Evolutionary conservation across 2,888 invertebrate genomes (phyloP), one percentile per base, ranked within the genome.

Genomic region (Eristalis tenax): DNA sequence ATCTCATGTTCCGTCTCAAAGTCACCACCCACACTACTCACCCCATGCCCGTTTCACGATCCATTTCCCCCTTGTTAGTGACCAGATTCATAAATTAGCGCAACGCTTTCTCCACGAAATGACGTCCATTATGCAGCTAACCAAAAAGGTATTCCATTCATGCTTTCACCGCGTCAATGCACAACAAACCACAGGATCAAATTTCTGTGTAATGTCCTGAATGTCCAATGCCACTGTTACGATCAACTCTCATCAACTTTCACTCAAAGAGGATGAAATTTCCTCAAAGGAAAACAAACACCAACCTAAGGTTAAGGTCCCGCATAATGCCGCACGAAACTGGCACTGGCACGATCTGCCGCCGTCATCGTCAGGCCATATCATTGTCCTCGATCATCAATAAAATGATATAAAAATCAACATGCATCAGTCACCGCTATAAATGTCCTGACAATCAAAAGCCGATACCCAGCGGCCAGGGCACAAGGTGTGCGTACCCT

Each of bases 381-480:
- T 79, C 35, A 68, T 82, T 71, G 82, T 86, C 70, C 74, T 66
- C 6, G 6, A 32, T 57, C 6, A 57, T 70, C 38, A 83, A 86
- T 86, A 66, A 86, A 83, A 75, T 83, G 43, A 74, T 83, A 83
- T 83, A 86, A 66, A 85, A 86, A 82, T 78, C 82, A 82, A 70
- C 82, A 78, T 65, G 56, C 73, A 66, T 74, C 83, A 82, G 38
- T 76, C 76, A 76, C 10, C 59, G 73, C 82, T 82, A 85, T 85
- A 85, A 82, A 75, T 78, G 78, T 75, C 78, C 70, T 70, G 57
- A 61, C 76, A 74, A 73, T 11, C 5, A 38, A 71, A 71, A 56
- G 28, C 40, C 63, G 15, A 70, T 74, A n/a, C 18, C 57, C 69
- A 74, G 11, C 65, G 66, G 78, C 63, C 70, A 18, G 43, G 28